These are phyloP conservation scores for Rosalia funebris DNA, from an alignment of 2,888 invertebrate species.

Conservation along the genomic window DNA sequence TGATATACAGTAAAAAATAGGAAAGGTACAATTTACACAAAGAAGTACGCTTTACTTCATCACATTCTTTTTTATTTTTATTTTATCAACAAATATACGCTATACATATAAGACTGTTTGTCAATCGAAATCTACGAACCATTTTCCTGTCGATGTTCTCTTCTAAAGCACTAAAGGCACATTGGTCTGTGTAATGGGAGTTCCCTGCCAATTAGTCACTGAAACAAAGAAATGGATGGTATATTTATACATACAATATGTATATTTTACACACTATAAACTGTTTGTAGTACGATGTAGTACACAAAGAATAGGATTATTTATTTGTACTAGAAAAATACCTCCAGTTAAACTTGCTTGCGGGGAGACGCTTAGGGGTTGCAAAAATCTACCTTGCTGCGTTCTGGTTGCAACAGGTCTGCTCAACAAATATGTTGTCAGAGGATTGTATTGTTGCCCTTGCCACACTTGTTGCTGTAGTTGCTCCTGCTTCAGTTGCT, in stretches of 20 bases:
- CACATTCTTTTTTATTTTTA: too few relatives aligned
- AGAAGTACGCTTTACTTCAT: too few relatives aligned
- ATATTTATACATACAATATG: not conserved
- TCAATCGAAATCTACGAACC: too few relatives aligned
- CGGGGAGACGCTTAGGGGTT: not conserved
- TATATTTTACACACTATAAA: not conserved
- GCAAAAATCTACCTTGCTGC: not conserved
- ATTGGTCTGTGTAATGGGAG: too few relatives aligned
- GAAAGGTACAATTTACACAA: too few relatives aligned
- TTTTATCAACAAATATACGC: too few relatives aligned
- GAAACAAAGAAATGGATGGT: not conserved
- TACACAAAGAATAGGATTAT: not conserved
- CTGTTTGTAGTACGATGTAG: not conserved
- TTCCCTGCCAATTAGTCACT: too few relatives aligned
- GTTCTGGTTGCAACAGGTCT: not conserved
- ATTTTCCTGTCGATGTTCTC: too few relatives aligned
- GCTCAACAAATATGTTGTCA: not conserved
- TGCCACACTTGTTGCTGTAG: conserved; percentile 20
- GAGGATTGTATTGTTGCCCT: conserved; percentile 14
- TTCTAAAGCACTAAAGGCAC: too few relatives aligned
- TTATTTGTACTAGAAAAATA: not conserved
- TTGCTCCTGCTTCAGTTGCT: conserved; percentile 15
- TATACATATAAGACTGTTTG: too few relatives aligned
- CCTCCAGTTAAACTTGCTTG: conserved; percentile 6
- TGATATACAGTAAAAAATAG: too few relatives aligned